Conservation (phyloP, 2,113 vertebrate species). For the Megalops atlanticus region DNA sequence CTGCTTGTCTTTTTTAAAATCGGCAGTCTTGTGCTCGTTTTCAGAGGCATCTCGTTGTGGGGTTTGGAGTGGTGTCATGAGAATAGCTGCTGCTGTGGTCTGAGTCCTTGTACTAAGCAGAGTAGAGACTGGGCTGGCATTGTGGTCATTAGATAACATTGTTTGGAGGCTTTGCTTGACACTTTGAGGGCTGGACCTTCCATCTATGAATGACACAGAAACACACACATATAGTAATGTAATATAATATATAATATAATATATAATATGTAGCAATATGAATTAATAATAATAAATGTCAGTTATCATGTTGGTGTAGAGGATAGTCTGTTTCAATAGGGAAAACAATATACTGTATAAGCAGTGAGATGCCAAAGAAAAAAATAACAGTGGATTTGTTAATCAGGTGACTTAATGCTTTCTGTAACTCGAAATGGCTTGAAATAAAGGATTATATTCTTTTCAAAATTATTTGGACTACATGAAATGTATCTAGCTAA, state of each 20-base stretch:
- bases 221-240: constrained; percentile 8
- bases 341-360: too few species aligned
- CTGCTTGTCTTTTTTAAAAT: constrained; percentile 19
- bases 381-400: too few species aligned
- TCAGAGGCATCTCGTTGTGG: constrained; percentile 22
- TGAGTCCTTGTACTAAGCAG: constrained; percentile 23
- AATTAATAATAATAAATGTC: too few species aligned
- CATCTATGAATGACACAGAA: constrained; percentile 56
- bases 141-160: constrained; percentile 36
- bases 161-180: constrained; percentile 47
- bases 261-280: neutral
- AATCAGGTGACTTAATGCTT: neutral
- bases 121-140: constrained; percentile 35
- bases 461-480: constrained; percentile 24
- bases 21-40: constrained; percentile 24
- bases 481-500: neutral
- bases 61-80: constrained; percentile 19
- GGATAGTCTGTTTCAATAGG: too few species aligned
- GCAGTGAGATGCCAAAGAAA: too few species aligned
- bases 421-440: neutral
- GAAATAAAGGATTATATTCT: neutral
- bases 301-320: too few species aligned
- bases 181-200: constrained; percentile 44
- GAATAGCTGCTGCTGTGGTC: constrained; percentile 1
- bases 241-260: neutral